phyloP scores from a whole-genome alignment of 2,888 invertebrate species.

The Panopea generosa region DNA sequence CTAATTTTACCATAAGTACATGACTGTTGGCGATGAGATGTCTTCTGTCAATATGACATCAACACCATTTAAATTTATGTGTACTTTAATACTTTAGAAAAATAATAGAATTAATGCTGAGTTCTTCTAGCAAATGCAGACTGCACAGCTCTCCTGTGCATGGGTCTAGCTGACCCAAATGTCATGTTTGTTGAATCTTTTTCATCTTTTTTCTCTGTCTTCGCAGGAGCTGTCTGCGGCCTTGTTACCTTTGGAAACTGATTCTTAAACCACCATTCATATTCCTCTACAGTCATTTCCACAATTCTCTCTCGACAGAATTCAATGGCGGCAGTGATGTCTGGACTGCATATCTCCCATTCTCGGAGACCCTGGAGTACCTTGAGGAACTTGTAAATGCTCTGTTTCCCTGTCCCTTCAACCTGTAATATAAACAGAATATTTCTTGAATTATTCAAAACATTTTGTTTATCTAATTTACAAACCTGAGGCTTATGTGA shows the following conservation, averaged over 20 bases:
- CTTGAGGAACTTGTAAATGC: slow-evolving; percentile 82
- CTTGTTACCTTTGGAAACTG: slow-evolving; percentile 80
- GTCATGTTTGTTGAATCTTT: neutral
- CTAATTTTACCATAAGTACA: too few relatives aligned
- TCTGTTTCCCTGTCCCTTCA: slow-evolving; percentile 82
- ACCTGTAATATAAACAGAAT: slow-evolving; percentile 72
- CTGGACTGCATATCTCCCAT: slow-evolving; percentile 85
- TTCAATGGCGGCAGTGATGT: slow-evolving; percentile 83
- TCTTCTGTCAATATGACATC: too few relatives aligned
- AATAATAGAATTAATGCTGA: slow-evolving; percentile 20
- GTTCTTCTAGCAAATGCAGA: slow-evolving; percentile 35
- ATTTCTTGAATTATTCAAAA: too few relatives aligned
- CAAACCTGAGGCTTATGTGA: too few relatives aligned
- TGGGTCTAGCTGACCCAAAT: neutral
- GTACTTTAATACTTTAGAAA: too few relatives aligned
- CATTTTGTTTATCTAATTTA: too few relatives aligned
- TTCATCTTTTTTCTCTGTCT: slow-evolving; percentile 48
- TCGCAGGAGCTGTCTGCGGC: slow-evolving; percentile 80
- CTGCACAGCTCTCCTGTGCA: slow-evolving; percentile 9
- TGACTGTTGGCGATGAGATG: too few relatives aligned
- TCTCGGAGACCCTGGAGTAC: slow-evolving; percentile 81
- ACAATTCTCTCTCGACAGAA: slow-evolving; percentile 84
- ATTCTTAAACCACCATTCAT: slow-evolving; percentile 83
- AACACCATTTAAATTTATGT: too few relatives aligned
- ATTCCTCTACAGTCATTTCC: slow-evolving; percentile 84